These are phyloP conservation scores for Heteronetta atricapilla DNA, from an alignment of 2,113 vertebrate genomes.

Conservation along the genomic window DNA sequence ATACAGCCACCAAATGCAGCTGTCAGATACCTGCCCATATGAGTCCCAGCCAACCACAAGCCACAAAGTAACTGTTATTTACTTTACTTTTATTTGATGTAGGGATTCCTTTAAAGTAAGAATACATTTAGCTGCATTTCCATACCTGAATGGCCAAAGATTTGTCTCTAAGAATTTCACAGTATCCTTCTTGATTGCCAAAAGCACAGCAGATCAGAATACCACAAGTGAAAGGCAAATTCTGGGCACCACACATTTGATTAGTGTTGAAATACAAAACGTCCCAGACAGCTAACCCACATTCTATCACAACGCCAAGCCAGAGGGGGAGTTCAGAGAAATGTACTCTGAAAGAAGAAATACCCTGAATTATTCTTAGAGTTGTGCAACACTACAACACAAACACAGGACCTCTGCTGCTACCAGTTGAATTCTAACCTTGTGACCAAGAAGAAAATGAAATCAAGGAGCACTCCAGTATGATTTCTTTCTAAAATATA, in stretches of 20 bases:
- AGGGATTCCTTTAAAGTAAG: background rate
- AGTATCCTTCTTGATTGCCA: background rate
- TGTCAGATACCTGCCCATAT: background rate
- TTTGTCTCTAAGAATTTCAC: background rate
- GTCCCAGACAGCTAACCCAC: background rate
- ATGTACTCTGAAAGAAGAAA: background rate
- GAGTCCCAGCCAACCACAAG: background rate
- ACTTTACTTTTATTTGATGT: background rate
- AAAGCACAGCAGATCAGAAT: background rate
- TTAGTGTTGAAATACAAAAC: background rate
- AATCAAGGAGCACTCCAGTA: background rate
- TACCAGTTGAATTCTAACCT: background rate
- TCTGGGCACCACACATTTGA: background rate
- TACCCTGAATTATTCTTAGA: background rate
- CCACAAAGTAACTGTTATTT: background rate
- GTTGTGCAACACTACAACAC: background rate
- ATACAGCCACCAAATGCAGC: background rate
- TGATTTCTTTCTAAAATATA: background rate
- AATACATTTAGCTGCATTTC: background rate
- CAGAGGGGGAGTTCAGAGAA: background rate
- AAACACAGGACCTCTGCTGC: background rate
- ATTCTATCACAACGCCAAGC: background rate
- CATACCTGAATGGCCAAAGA: background rate
- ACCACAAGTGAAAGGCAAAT: background rate
- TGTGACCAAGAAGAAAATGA: background rate